These are phyloP conservation scores for Syngnathus floridae DNA, from an alignment of 2,113 vertebrate species.

Conservation along the genomic window DNA sequence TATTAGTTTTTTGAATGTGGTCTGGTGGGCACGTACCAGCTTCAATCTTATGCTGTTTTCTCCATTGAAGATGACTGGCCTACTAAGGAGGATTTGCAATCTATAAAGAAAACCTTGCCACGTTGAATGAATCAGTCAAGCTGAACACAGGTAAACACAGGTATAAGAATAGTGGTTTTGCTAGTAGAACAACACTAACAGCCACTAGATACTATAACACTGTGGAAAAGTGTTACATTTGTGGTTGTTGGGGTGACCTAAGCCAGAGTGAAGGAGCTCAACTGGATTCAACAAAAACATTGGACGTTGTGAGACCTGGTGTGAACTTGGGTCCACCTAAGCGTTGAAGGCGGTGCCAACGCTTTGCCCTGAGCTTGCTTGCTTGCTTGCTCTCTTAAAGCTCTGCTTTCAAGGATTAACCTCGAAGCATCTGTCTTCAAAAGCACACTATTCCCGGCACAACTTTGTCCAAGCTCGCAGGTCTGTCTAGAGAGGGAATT, in stretches of 20 bases:
- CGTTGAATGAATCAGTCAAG: no score
- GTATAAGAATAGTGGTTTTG: neutral
- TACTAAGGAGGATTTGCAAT: no score
- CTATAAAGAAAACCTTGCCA: no score
- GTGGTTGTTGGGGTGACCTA: neutral
- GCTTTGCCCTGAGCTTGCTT: slow-evolving; percentile 31
- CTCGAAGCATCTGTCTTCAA: slow-evolving; percentile 40
- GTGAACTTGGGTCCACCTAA: neutral
- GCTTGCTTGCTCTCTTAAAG: slow-evolving; percentile 39
- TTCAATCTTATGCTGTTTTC: no score
- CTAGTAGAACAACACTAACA: neutral
- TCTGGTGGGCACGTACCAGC: no score
- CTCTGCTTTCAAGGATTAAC: slow-evolving; percentile 59
- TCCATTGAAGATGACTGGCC: no score
- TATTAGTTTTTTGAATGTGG: no score
- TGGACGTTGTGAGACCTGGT: neutral
- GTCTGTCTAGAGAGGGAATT: slow-evolving; percentile 4
- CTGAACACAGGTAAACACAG: no score
- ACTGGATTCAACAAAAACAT: neutral
- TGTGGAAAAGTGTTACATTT: neutral
- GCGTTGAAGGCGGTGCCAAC: neutral
- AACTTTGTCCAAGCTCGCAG: slow-evolving; percentile 28
- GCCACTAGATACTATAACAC: neutral
- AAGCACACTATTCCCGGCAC: slow-evolving; percentile 25
- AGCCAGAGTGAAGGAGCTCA: neutral